Conservation (phyloP, 2,113 vertebrate genomes). For the Poeciliopsis prolifica region DNA sequence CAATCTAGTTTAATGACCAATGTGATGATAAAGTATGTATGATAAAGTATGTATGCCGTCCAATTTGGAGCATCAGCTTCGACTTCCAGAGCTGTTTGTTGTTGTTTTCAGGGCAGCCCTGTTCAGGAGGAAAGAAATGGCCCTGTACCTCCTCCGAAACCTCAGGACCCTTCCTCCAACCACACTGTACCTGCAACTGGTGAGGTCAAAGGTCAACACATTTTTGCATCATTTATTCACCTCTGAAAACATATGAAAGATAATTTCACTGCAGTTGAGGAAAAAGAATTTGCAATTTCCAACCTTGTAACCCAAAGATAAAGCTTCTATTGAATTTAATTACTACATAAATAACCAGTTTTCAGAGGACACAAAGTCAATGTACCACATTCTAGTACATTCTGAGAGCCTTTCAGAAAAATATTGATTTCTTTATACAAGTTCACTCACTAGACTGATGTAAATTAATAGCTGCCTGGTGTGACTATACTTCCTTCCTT, state of each 20-base stretch:
- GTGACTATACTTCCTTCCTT: too few relatives aligned
- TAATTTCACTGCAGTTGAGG: background rate
- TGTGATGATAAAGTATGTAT: background rate
- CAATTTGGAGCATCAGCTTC: background rate
- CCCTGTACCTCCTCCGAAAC: conserved; percentile 78
- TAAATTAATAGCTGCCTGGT: too few relatives aligned
- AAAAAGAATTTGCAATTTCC: background rate
- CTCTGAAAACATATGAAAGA: background rate
- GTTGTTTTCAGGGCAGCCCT: conserved; percentile 51
- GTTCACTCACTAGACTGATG: too few relatives aligned
- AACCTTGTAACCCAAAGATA: background rate
- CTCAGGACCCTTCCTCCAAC: conserved; percentile 65
- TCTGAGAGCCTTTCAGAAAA: background rate
- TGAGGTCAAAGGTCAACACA: conserved; percentile 41
- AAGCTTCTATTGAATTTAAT: background rate
- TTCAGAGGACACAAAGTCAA: background rate
- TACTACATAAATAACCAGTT: background rate
- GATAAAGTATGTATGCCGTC: background rate
- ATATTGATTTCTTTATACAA: background rate
- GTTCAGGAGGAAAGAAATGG: conserved; percentile 86
- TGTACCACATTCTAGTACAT: too few relatives aligned
- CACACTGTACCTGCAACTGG: conserved; percentile 58
- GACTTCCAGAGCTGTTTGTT: background rate
- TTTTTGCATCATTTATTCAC: background rate
- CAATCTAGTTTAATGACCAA: background rate